Evolutionary conservation across 2,797 vertebrate species (phyloP).

Genomic region (Enteromius fasciolatus): DNA sequence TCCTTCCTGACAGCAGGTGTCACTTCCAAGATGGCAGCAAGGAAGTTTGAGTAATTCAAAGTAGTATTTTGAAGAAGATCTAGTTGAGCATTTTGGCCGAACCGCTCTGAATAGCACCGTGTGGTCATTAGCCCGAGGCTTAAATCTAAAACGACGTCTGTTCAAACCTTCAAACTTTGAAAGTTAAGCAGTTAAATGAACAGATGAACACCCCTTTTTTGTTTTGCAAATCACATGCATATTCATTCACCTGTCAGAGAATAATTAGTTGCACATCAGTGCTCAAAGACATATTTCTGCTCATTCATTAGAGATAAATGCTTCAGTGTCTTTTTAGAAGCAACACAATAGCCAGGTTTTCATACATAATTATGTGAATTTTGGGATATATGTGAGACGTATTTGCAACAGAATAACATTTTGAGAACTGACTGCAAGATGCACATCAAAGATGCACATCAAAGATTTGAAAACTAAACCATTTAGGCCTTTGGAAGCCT

Average conservation of each 20-base stretch:
- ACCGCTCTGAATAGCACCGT: neutral
- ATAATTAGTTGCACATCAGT: constrained; percentile 30
- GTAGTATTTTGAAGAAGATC: neutral
- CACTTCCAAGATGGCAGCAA: neutral
- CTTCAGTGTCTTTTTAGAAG: neutral
- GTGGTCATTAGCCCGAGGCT: neutral
- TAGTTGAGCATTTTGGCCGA: neutral
- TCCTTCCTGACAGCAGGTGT: neutral
- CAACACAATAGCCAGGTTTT: constrained; percentile 11
- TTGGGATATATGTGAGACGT: neutral
- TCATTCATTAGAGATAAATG: constrained; percentile 23
- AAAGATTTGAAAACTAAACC: neutral
- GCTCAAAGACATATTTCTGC: constrained; percentile 8
- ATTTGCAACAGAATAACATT: neutral
- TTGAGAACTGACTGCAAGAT: neutral
- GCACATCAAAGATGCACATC: neutral
- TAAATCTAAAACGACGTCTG: neutral
- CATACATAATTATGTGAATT: neutral
- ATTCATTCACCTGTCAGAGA: constrained; percentile 24
- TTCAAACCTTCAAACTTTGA: neutral
- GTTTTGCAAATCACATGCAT: constrained; percentile 40
- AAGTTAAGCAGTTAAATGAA: neutral
- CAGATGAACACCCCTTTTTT: constrained; percentile 20
- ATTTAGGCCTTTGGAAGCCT: neutral
- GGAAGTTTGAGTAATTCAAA: neutral